A percentile compares a stretch with the other conserved stretches of the same genome.
Conservation (phyloP, 2,888 invertebrate genomes). For the Melieria omissa region DNA sequence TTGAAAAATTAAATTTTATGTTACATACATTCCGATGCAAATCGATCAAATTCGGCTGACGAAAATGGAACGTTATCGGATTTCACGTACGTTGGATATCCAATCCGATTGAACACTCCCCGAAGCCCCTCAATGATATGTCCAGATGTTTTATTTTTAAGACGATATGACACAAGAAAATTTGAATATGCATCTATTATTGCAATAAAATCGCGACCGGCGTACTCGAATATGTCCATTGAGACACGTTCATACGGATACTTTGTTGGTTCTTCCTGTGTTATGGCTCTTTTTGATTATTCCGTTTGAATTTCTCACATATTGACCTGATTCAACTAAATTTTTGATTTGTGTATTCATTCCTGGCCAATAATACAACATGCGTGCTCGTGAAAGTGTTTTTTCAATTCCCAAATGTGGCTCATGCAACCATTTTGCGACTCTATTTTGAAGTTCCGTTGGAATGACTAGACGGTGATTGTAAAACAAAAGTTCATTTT, state of each 20-base stretch:
- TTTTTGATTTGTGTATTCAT: slow-evolving; percentile 34
- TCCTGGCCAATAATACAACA: slow-evolving; percentile 31
- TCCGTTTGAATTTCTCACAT: slow-evolving; percentile 41
- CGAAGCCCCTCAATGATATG: not conserved
- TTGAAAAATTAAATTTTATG: too few species aligned
- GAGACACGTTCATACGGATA: slow-evolving; percentile 28
- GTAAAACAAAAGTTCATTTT: slow-evolving; percentile 35
- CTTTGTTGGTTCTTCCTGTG: slow-evolving; percentile 20
- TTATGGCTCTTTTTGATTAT: slow-evolving; percentile 34
- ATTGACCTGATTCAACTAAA: slow-evolving; percentile 24
- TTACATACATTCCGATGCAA: not conserved
- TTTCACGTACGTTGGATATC: not conserved
- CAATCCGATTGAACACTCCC: not conserved
- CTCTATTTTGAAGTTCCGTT: slow-evolving; percentile 23
- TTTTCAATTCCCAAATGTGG: slow-evolving; percentile 32
- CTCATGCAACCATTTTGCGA: slow-evolving; percentile 35
- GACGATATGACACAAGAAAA: not conserved
- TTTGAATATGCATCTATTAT: slow-evolving; percentile 34
- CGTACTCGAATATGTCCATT: slow-evolving; percentile 36
- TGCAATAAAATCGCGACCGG: slow-evolving; percentile 18
- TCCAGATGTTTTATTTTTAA: slow-evolving; percentile 1
- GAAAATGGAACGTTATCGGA: not conserved
- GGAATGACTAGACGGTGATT: slow-evolving; percentile 33
- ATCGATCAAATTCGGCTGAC: not conserved
- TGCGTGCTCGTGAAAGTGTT: too few species aligned